Base-by-base conservation (phyloP, 2,888 invertebrate genomes). In the Gerris lacustris region DNA sequence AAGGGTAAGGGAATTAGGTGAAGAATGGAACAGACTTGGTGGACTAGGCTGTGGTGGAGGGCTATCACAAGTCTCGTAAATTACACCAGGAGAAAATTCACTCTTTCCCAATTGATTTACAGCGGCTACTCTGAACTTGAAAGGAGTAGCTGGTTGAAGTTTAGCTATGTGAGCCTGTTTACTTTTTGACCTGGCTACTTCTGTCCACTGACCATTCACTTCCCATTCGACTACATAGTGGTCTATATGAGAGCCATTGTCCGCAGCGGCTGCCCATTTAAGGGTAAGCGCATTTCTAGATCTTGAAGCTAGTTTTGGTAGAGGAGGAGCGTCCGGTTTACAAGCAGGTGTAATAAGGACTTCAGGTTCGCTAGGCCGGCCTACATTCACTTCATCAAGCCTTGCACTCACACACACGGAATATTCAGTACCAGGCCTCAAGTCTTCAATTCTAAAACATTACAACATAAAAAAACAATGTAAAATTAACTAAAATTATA, bases 371-470 rank as follows among this genome's bases (percentile, higher is more conserved):
- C 91, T 90, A 7, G 89, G 87, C 63, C 86, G 85, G n/a, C 92
- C 92, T 74, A 87, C 87, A 55, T 55, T 55, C 74, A 89, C 79
- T 78, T 87, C 88, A 75, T 92, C 90, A 74, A 90, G 82, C 77
- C 88, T 86, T 76, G 91, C 90, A 81, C 89, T 89, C 75, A 91
- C 83, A 77, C 91, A 89, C 76, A 94, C 88, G 73, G 89, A 87
- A 82, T 94, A 94, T 79, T 92, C 91, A 79, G 90, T 89, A n/a
- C 91, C 92, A 15, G 94, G 94, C 79, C 88, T 87, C 77, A 94
- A 83, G 81, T 94, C 92, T 80, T 91, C 88, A 74, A 94, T 88
- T 76, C 82, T 83, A 74, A 77, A 76, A 71, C 31, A 69, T 63
- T 31, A 63, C 45, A 17, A 69, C 5, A 67, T 44, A 44, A 44